A percentile compares a stretch with the other conserved stretches of the same genome.
Evolutionary conservation across 2,113 vertebrate species (phyloP).

Genomic region (Rhegmatorhina hoffmannsi): DNA sequence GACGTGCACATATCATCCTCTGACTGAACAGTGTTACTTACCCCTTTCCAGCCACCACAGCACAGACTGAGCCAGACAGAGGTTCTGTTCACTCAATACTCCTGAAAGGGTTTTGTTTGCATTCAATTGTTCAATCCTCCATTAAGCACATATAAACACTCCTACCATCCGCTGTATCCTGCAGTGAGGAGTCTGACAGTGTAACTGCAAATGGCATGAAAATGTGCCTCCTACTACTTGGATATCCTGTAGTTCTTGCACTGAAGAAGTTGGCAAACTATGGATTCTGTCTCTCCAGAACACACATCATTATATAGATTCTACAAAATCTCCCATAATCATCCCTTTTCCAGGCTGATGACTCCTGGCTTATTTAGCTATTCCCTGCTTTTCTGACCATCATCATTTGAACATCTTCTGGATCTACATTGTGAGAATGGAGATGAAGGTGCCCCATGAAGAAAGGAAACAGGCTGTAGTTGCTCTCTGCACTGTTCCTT

Average conservation of each 20-base stretch:
- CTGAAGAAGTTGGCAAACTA: neutral
- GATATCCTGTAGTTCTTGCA: neutral
- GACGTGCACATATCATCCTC: accelerated
- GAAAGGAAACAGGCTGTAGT: neutral
- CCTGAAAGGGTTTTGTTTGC: neutral
- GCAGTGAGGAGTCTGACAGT: neutral
- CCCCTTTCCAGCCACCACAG: neutral
- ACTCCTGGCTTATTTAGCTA: neutral
- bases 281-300: neutral
- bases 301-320: neutral
- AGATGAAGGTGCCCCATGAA: neutral
- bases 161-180: neutral
- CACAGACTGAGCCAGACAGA: neutral
- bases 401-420: neutral
- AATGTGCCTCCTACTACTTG: accelerated
- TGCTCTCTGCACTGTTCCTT: neutral
- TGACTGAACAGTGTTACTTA: neutral
- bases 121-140: neutral
- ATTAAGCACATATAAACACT: neutral
- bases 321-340: neutral
- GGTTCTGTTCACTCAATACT: neutral
- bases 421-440: neutral
- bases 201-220: neutral
- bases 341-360: neutral
- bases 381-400: neutral